These are phyloP conservation scores for Xestia ashworthii DNA, from an alignment of 2,888 invertebrate genomes.

Conservation along the genomic window DNA sequence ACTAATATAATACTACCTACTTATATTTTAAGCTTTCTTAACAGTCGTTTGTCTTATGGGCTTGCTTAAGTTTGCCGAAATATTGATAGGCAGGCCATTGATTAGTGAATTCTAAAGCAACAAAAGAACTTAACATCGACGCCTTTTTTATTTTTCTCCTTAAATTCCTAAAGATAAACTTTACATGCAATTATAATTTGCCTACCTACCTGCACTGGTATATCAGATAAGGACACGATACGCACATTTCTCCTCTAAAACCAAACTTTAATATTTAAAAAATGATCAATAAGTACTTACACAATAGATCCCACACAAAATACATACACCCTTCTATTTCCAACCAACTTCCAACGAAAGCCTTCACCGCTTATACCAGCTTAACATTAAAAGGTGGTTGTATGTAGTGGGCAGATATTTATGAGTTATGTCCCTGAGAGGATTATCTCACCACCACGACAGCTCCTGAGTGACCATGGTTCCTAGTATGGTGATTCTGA, in stretches of 20 bases:
- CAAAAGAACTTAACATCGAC: not conserved
- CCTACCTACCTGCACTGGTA: not conserved
- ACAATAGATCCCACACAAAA: constrained; percentile 32
- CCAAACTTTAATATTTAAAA: not conserved
- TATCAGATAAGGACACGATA: no score
- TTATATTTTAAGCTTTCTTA: no score
- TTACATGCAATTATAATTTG: not conserved
- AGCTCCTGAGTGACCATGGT: constrained; percentile 56
- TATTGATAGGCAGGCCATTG: no score
- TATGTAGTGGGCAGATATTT: constrained; percentile 61
- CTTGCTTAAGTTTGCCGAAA: no score
- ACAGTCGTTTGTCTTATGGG: no score
- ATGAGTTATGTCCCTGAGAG: constrained; percentile 66
- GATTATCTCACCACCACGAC: constrained; percentile 67
- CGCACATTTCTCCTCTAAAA: not conserved
- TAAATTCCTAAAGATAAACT: not conserved
- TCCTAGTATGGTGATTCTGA: constrained; percentile 54
- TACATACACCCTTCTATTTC: constrained; percentile 28
- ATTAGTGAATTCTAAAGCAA: not conserved
- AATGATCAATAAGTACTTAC: not conserved
- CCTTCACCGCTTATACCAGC: constrained; percentile 80
- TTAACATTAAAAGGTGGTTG: constrained; percentile 80
- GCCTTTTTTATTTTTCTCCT: not conserved
- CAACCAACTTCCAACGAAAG: constrained; percentile 74
- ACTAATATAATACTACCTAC: no score